These are phyloP conservation scores for Caenorhabditis japonica DNA, from an alignment of 2,888 invertebrate species.

Conservation along the genomic window DNA sequence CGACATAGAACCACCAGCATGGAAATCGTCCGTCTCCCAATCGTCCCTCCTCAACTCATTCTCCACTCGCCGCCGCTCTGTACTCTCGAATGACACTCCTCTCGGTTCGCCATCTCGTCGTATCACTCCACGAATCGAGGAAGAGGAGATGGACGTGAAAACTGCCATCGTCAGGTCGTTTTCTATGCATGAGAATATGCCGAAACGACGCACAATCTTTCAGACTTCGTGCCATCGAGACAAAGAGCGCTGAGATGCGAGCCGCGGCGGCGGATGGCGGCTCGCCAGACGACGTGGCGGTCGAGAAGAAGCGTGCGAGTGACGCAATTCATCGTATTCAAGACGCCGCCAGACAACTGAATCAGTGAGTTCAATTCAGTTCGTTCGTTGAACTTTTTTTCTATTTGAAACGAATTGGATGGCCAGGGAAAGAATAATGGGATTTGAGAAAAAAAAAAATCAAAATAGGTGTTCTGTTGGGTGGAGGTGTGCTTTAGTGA, in stretches of 20 bases:
- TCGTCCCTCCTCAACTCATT: constrained; percentile 57
- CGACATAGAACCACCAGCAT: constrained; percentile 53
- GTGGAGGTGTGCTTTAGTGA: too few species aligned
- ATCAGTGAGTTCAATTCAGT: constrained; percentile 49
- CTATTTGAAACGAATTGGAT: neutral
- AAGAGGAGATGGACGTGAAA: constrained; percentile 48
- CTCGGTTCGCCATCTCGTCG: constrained; percentile 49
- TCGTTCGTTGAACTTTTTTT: neutral
- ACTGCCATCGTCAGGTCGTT: constrained; percentile 51
- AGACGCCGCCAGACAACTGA: constrained; percentile 23
- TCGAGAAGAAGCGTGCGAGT: constrained; percentile 24
- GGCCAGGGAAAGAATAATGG: too few species aligned
- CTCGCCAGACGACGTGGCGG: constrained; percentile 15
- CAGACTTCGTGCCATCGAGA: constrained; percentile 40
- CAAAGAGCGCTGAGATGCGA: constrained; percentile 13
- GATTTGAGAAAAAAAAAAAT: neutral
- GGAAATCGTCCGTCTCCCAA: constrained; percentile 55
- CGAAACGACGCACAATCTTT: neutral
- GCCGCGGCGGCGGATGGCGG: neutral
- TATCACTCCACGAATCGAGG: constrained; percentile 47
- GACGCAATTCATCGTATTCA: constrained; percentile 40
- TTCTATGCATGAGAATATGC: constrained; percentile 1
- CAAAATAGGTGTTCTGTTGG: too few species aligned
- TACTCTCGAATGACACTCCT: constrained; percentile 51
- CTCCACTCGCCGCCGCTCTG: constrained; percentile 54